phyloP scores from a whole-genome alignment of 2,113 vertebrate genomes.

The Pelecanoides urinatrix region DNA sequence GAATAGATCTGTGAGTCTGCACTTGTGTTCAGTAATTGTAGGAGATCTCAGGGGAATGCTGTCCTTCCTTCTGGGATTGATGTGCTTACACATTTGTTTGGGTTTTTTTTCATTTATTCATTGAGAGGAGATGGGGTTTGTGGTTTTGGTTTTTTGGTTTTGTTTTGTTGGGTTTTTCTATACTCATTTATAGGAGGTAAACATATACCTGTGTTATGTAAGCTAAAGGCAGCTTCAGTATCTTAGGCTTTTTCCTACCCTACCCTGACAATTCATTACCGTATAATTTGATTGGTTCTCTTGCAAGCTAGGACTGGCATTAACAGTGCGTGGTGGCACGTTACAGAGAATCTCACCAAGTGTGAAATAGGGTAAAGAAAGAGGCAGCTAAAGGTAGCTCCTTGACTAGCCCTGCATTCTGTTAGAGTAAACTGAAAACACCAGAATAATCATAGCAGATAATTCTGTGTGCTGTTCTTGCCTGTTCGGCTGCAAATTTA shows the following conservation, averaged over 20 bases:
- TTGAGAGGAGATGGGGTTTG: neutral
- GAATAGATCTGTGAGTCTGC: neutral
- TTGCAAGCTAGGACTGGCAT: neutral
- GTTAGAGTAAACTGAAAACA: neutral
- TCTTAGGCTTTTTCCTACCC: neutral
- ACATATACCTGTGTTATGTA: neutral
- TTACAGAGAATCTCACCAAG: constrained; percentile 2
- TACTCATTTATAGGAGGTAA: neutral
- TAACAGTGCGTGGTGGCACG: neutral
- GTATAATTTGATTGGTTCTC: neutral
- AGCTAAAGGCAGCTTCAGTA: neutral
- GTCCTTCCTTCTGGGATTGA: neutral
- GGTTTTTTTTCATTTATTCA: neutral
- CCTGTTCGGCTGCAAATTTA: neutral
- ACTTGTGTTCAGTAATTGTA: neutral
- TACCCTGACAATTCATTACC: neutral
- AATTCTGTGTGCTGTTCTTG: neutral
- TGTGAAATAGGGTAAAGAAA: constrained; percentile 32
- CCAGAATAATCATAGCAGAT: neutral
- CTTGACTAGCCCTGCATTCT: neutral
- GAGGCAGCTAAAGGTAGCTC: constrained; percentile 7
- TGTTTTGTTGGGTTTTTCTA: neutral
- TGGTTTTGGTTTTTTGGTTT: neutral
- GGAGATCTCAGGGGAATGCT: neutral
- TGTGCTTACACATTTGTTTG: neutral